Conservation (phyloP, 2,888 invertebrate genomes). For the Hypena proboscidalis region DNA sequence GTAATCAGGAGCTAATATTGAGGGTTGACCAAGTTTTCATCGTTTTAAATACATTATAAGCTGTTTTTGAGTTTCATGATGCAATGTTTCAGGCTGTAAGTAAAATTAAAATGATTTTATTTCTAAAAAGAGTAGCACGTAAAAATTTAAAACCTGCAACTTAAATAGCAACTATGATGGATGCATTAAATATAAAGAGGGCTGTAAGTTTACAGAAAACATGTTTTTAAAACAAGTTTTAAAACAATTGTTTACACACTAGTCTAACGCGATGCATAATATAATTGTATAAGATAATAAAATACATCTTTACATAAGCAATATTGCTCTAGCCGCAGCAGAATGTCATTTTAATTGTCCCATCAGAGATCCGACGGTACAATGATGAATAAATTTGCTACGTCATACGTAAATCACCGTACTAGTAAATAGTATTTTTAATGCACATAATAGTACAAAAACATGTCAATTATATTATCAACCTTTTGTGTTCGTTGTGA, state of each 20-base stretch:
- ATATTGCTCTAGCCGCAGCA: constrained; percentile 11
- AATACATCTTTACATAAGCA: constrained; percentile 18
- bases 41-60: no score
- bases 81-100: no score
- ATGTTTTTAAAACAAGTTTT: not conserved
- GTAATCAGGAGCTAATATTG: no score
- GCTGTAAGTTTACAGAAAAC: no score
- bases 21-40: no score
- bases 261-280: not conserved
- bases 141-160: no score
- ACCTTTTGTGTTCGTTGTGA: not conserved
- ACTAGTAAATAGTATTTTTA: constrained; percentile 25
- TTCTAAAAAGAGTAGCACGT: no score
- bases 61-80: no score
- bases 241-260: not conserved
- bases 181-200: no score
- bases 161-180: no score
- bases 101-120: no score
- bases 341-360: constrained; percentile 52
- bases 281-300: constrained; percentile 9
- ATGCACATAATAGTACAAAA: constrained; percentile 26
- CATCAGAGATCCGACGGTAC: constrained; percentile 28
- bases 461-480: constrained; percentile 21
- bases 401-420: constrained; percentile 32
- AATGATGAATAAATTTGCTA: constrained; percentile 39